These are phyloP conservation scores for Crocuta crocuta DNA, from an alignment of 2,113 vertebrate genomes.

Conservation along the genomic window DNA sequence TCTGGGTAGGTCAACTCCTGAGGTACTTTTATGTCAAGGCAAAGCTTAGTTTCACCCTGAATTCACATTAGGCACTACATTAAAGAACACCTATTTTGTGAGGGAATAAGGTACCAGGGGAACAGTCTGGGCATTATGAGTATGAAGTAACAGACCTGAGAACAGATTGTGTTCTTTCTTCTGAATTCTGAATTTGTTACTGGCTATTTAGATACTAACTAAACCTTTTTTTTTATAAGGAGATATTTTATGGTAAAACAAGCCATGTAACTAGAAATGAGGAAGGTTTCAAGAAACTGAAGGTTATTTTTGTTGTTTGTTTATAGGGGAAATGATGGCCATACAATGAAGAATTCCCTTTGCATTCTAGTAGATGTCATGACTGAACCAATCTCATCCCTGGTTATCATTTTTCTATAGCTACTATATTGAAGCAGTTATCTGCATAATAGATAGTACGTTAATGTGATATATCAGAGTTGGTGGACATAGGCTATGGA, in stretches of 20 bases:
- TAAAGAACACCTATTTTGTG: background rate
- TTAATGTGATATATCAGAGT: background rate
- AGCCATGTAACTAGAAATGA: background rate
- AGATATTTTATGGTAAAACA: background rate
- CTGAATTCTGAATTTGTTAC: background rate
- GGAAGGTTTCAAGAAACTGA: background rate
- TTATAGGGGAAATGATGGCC: background rate
- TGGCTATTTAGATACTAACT: background rate
- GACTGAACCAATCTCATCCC: background rate
- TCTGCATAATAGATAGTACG: background rate
- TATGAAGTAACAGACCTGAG: background rate
- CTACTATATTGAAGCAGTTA: background rate
- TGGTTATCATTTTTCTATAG: background rate
- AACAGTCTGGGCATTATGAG: background rate
- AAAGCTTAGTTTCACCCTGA: background rate
- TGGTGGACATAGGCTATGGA: background rate
- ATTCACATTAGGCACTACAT: background rate
- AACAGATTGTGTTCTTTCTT: background rate
- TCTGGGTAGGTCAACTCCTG: background rate
- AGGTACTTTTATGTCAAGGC: background rate
- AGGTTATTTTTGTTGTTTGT: background rate
- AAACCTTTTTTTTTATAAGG: background rate
- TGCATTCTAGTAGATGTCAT: background rate
- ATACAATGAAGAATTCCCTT: background rate
- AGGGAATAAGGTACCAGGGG: rapidly evolving